Evolutionary conservation across 1,140 invertebrate species (phyloP), one percentile per base, ranked within the genome.

Genomic region (Pararge aegeria): DNA sequence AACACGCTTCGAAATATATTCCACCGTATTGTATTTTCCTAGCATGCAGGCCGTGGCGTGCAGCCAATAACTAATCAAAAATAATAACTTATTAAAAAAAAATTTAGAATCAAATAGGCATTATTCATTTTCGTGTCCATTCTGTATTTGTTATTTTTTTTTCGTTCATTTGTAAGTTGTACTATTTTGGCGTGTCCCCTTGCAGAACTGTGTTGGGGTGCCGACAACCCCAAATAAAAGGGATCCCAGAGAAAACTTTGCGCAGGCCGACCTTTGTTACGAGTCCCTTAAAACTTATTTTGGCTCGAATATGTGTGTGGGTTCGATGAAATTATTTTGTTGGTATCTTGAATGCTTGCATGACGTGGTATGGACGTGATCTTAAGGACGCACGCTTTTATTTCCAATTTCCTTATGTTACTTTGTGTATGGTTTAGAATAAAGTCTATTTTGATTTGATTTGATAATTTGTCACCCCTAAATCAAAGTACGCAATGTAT

Each of bases 141-240:
- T n/a, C n/a, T n/a, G n/a, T n/a, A n/a, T 30, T 44, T 46, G 10
- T n/a, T 29, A 56, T 19, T 48, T 48, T 18, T 50, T 34, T 27
- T 52, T 42, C 44, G 37, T 66, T 57, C 29, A 52, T 61, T 52
- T 58, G 63, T 70, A 67, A 70, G 76, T 81, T 84, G 70, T 53
- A 58, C 68, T 76, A 68, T 60, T 61, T 65, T 60, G 48, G 38
- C 56, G 53, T 61, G 71, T 70, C 65, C 75, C 73, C 71, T 64
- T 57, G 54, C 71, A 64, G 81, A 73, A 77, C 78, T 83, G 66
- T 73, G 66, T 73, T 76, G 73, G 78, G 84, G 67, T 72, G 76
- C 73, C 74, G 78, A 80, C 83, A 85, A 80, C 82, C 82, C 80
- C 70, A 84, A 82, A 83, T 78, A 75, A 73, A 83, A 82, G 75